Base-by-base conservation (phyloP, 1,140 invertebrate genomes). In the Dolichoris vasculosae region DNA sequence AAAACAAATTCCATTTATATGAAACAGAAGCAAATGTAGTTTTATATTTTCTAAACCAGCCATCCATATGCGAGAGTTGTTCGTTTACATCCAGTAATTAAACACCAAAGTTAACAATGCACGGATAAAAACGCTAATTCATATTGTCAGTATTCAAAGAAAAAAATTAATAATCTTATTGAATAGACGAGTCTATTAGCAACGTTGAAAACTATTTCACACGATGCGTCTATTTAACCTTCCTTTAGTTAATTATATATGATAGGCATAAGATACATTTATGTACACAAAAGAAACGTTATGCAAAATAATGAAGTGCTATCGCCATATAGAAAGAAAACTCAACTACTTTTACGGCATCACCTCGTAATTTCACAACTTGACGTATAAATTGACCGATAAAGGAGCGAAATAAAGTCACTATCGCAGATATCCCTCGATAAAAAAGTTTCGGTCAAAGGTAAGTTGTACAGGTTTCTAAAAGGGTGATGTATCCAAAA, bases 141-240 rank as follows among this genome's bases (percentile, higher is more conserved):
- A 13, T 48, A 76, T 76, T 76, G 30, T 48, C 26, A 32, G 40
- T 48, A 48, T 76, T 76, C 73, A 76, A 76, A 48, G 15, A 76
- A 32, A 78, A 78, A 78, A 59, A 76, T 51, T 76, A 76, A 76
- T 76, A 76, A 76, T 48, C 11, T 4, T 51, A 76, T 20, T 76
- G 7, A 76, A 76, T 76, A 51, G 8, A 48, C n/a, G 73, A 15
- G 73, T 51, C 2, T 71, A 71, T 40, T 71, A 71, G 26, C 13
- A 71, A 71, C 38, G 69, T 40, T 71, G 38, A 71, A 71, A 23
- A 40, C 63, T 7, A 15, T 73, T 73, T 73, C 69, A n/a, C 38
- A 43, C 69, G 32, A 73, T 43, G 38, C 23, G 38, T 73, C 38
- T 43, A 20, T 73, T 73, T 38, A 73, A 73, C 69, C 69, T 73